Evolutionary conservation across 2,797 vertebrate species (phyloP), one percentile per base, ranked within the genome.

Genomic region (Myotis planiceps): DNA sequence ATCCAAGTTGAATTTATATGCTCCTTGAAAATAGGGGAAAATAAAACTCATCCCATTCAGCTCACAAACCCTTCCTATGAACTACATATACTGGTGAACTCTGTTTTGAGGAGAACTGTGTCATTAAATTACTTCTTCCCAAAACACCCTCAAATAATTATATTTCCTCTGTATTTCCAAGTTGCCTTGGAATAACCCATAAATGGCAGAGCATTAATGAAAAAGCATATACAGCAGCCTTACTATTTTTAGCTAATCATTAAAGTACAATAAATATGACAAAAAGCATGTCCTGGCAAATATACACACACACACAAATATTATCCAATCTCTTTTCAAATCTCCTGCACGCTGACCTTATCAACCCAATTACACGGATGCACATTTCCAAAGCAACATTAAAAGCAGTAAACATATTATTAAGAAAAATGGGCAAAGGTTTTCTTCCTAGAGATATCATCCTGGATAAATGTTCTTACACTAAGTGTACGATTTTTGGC

Each of bases 351-450:
- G 39, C 72, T 97, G 95, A 97, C 96, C 96, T 97, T 96, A 97
- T 97, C 97, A 96, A 97, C 85, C 81, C 97, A 97, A 96, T 97
- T 96, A 97, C 58, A 96, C 55, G 65, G 74, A 45, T 93, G 63
- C 53, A 88, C 84, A 95, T 96, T 97, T 96, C 92, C 93, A 97
- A 94, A 97, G 93, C 81, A 88, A 93, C 94, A 69, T 88, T 94
- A 95, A 88, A 92, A 66, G 65, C 69, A 92, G 74, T 89, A 96
- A 97, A 96, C 88, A 93, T 88, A 93, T 92, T 91, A 96, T 93
- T 97, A 96, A 96, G 92, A 96, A 92, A 95, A 92, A 94, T 34
- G 69, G 78, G 51, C 97, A 96, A 95, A 96, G 84, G 88, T 96
- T 95, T 93, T 95, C 76, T 96, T 94, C 76, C 34, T 63, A 15